These are phyloP conservation scores for Phaetusa simplex DNA, from an alignment of 2,113 vertebrate species.

Conservation along the genomic window DNA sequence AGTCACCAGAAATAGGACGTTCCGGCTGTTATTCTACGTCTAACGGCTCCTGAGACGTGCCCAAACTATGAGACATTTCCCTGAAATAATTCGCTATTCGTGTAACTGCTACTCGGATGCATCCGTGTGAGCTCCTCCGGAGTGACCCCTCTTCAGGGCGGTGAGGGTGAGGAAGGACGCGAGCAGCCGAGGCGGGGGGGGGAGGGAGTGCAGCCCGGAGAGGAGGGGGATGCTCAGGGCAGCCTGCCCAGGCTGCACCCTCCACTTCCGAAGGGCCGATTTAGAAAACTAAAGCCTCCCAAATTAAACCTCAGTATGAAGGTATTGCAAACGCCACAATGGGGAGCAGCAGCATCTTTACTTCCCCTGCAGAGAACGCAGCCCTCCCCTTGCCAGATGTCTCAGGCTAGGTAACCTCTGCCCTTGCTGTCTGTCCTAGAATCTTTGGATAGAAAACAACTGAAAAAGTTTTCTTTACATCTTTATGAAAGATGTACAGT, in stretches of 20 bases:
- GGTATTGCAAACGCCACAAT: not conserved
- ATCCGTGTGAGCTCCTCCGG: fast-evolving
- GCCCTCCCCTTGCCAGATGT: not conserved
- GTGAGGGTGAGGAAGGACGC: fast-evolving
- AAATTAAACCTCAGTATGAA: not conserved
- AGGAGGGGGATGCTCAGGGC: too few relatives aligned
- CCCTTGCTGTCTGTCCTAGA: not conserved
- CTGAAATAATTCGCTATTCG: not conserved
- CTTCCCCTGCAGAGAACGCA: not conserved
- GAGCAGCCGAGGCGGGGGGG: not conserved
- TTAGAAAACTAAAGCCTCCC: not conserved
- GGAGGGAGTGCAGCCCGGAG: fast-evolving
- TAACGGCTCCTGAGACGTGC: fast-evolving
- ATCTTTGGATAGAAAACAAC: not conserved
- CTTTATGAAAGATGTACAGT: not conserved
- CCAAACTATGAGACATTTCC: not conserved
- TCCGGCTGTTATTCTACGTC: not conserved
- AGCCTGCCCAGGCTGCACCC: not conserved
- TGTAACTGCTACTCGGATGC: too few relatives aligned
- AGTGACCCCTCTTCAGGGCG: not conserved
- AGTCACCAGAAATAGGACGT: not conserved
- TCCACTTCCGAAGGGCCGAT: not conserved
- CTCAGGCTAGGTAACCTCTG: not conserved
- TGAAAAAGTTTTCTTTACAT: not conserved
- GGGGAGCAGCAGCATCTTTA: not conserved